These are phyloP conservation scores for Aphidius ervi DNA, from an alignment of 1,140 invertebrate species.

Conservation along the genomic window DNA sequence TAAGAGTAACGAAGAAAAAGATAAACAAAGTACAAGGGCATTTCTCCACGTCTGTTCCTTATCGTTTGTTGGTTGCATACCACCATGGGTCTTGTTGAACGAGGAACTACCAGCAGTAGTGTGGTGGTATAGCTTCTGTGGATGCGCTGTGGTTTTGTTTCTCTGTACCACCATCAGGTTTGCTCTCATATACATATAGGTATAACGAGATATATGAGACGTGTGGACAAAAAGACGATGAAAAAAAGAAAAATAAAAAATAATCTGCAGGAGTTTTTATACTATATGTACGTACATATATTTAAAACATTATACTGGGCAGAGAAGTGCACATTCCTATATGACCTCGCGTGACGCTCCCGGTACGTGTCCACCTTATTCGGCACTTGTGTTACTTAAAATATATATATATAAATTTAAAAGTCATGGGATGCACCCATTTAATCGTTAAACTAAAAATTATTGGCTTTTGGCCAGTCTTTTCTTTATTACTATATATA, in stretches of 20 bases:
- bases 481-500: no score
- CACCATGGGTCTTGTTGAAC: conserved; percentile 20
- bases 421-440: conserved; percentile 3
- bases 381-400: conserved; percentile 13
- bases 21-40: conserved; percentile 21
- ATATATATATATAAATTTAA: conserved; percentile 2
- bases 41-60: conserved; percentile 26
- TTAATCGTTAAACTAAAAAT: conserved; percentile 4
- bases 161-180: conserved; percentile 1
- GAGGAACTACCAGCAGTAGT: not conserved
- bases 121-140: conserved; percentile 1
- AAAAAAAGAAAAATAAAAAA: not conserved
- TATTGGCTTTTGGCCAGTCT: not conserved
- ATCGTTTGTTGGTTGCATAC: conserved; percentile 22
- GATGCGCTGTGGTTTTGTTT: conserved; percentile 11
- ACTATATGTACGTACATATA: conserved; percentile 2
- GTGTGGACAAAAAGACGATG: not conserved
- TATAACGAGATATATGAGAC: not conserved
- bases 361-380: conserved; percentile 24
- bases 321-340: conserved; percentile 19
- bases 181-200: not conserved
- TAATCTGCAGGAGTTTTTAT: conserved; percentile 13
- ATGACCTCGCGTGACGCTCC: conserved; percentile 18
- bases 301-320: no score
- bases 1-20: conserved; percentile 10